Conservation (phyloP, 2,113 vertebrate species). For the Dasyprocta punctata region DNA sequence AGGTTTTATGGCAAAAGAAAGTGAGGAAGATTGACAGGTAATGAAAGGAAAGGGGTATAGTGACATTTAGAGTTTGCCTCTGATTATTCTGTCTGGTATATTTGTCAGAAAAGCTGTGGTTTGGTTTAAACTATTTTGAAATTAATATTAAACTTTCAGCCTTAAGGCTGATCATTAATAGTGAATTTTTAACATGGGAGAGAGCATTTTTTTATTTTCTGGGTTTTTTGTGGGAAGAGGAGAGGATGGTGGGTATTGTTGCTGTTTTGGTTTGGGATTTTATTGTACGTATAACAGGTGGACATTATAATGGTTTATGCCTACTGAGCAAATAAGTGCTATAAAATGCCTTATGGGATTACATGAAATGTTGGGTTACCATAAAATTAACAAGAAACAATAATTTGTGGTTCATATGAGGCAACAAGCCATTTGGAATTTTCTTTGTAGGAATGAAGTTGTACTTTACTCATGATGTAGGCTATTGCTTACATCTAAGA, state of each 20-base stretch:
- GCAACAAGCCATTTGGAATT: background rate
- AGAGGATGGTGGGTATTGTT: background rate
- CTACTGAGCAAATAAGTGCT: background rate
- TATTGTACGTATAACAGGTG: background rate
- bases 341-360: constrained; percentile 14
- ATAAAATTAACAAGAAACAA: constrained; percentile 24
- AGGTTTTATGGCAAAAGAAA: background rate
- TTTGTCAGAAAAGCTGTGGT: background rate
- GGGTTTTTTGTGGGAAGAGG: background rate
- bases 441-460: background rate
- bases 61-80: background rate
- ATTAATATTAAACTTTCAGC: background rate
- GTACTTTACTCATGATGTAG: background rate
- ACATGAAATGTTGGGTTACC: background rate
- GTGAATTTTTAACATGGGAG: background rate
- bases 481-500: background rate
- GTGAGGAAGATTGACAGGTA: background rate
- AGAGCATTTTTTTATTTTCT: background rate
- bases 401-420: constrained; percentile 38
- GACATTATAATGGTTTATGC: background rate
- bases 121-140: constrained; percentile 9
- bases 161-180: background rate
- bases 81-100: background rate
- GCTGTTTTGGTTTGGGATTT: constrained; percentile 25
- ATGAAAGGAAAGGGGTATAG: background rate